A percentile compares a stretch with the other conserved stretches of the same genome.
Evolutionary conservation across 2,888 invertebrate species (phyloP).

Genomic region (Anaspis maculata): DNA sequence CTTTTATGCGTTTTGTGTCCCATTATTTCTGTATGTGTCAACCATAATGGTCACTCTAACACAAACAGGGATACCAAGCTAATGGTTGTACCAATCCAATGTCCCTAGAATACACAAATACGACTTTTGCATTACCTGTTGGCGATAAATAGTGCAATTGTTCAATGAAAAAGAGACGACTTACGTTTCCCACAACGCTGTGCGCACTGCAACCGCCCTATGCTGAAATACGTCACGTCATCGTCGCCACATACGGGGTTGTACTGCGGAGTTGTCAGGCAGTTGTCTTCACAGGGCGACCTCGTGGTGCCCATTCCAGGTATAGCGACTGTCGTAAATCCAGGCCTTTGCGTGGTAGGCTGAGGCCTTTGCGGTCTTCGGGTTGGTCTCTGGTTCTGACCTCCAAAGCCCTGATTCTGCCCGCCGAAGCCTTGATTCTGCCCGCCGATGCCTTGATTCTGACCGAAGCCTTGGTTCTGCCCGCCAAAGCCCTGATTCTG

Average conservation of each 20-base stretch:
- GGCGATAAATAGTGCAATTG: neutral
- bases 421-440: too few relatives aligned
- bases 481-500: too few relatives aligned
- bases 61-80: too few relatives aligned
- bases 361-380: too few relatives aligned
- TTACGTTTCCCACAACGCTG: slow-evolving; percentile 33
- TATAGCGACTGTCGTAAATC: slow-evolving; percentile 18
- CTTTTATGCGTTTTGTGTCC: too few relatives aligned
- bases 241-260: slow-evolving; percentile 36
- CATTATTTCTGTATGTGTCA: too few relatives aligned
- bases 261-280: slow-evolving; percentile 32
- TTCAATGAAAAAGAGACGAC: too few relatives aligned
- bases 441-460: too few relatives aligned
- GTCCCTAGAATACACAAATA: neutral
- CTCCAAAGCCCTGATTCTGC: too few relatives aligned
- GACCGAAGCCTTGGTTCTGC: too few relatives aligned
- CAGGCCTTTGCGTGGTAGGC: slow-evolving; percentile 8
- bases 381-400: too few relatives aligned
- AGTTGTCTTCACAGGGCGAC: slow-evolving; percentile 27
- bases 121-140: neutral
- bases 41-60: too few relatives aligned
- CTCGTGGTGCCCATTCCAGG: slow-evolving; percentile 32
- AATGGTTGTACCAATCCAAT: neutral
- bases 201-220: slow-evolving; percentile 29
- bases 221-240: slow-evolving; percentile 30